These are phyloP conservation scores for Prorops nasuta DNA, from an alignment of 1,140 invertebrate genomes.

Conservation along the genomic window DNA sequence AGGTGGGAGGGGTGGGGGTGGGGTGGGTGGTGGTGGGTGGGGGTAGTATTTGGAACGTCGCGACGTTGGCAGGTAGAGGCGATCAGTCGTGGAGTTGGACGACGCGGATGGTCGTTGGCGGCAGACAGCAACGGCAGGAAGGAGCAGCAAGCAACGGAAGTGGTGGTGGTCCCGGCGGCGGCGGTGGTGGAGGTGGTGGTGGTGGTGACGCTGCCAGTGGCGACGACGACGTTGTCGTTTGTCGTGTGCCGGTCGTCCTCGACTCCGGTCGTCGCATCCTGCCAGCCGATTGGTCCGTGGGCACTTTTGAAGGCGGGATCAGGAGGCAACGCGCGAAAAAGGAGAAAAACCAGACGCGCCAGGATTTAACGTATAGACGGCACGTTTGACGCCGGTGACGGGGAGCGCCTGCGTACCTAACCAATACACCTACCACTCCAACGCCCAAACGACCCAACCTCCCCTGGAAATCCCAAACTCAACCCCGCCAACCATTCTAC, in stretches of 20 bases:
- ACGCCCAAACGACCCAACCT: conserved; percentile 15
- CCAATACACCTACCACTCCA: conserved; percentile 34
- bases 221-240: conserved; percentile 10
- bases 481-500: conserved; percentile 10
- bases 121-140: conserved; percentile 12
- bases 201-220: conserved; percentile 4
- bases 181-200: conserved; percentile 1
- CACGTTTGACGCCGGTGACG: conserved; percentile 51
- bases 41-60: too few relatives aligned
- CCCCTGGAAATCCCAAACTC: conserved; percentile 17
- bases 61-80: too few relatives aligned
- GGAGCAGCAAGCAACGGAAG: conserved; percentile 10
- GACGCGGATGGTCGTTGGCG: too few relatives aligned
- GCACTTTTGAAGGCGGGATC: conserved; percentile 58
- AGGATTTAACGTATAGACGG: conserved; percentile 58
- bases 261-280: conserved; percentile 13
- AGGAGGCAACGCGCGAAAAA: conserved; percentile 54
- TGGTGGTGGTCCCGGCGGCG: conserved; percentile 24
- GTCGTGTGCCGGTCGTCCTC: conserved; percentile 11
- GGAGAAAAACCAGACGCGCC: conserved; percentile 48
- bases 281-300: conserved; percentile 46
- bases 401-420: conserved; percentile 23
- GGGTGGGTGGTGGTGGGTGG: too few relatives aligned
- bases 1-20: too few relatives aligned
- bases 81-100: too few relatives aligned